Evolutionary conservation across 1,140 invertebrate genomes (phyloP), one percentile per base, ranked within the genome.

Genomic region (Conus ventricosus): DNA sequence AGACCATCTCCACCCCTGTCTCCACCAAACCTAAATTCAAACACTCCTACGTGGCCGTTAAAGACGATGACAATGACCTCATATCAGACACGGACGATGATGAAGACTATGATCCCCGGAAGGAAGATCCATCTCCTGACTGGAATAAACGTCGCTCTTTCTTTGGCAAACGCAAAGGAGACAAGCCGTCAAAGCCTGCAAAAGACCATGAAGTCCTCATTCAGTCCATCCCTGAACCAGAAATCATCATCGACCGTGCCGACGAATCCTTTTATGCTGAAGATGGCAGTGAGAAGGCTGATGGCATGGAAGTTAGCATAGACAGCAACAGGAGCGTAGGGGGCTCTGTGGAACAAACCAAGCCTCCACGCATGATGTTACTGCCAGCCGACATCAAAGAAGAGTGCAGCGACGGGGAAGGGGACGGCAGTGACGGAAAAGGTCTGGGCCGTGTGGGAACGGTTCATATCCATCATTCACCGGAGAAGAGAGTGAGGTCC

Each of bases 221-320:
- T 67, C 75, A 55, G 85, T 88, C 71, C 87, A 85, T 89, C 78
- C 89, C 89, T 7, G 54, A 88, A 57, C 92, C 92, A 83, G 90
- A 92, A 84, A 88, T 92, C 76, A 91, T 92, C 7, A 91, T 92
- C 15, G 92, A 93, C 78, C 85, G 90, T 57, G 92, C 91, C 76
- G 90, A 88, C 15, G 91, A 91, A n/a, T 84, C 82, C 5, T 55
- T n/a, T 5, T n/a, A 60, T 39, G 82, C 54, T n/a, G 54, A 39
- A 84, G 11, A 6, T 63, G 82, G 20, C 11, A 23, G 13, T 5
- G 39, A 78, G 10, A 53, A 81, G 53, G 51, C 27, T 17, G 80
- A 71, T n/a, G 67, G 67, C 20, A 20, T 4, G 60, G 60, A 63
- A 63, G 60, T 71, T 71, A 23, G 20, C 17, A 71, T 13, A 7